Evolutionary conservation across 2,113 vertebrate genomes (phyloP), one percentile per base, ranked within the genome.

Genomic region (Syngnathoides biaculeatus): DNA sequence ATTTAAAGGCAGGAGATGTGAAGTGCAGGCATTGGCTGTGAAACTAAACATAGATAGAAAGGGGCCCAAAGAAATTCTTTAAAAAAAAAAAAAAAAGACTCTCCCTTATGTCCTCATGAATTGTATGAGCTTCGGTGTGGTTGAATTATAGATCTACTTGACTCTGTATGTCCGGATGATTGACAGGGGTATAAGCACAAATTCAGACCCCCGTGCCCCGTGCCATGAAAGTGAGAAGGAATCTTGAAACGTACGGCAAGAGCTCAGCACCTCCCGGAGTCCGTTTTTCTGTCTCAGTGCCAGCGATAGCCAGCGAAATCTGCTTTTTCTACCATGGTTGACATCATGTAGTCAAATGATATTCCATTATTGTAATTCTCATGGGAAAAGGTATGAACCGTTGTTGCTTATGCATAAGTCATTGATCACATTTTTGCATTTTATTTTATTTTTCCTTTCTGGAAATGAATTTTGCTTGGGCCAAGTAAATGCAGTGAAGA

Each of bases 61-160:
- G 61, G 67, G 68, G 45, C 68, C 59, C 55, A 58, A 62, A 73
- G 39, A 45, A 63, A 45, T 63, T 42, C 42, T 43, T 43, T 70
- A 76, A 73, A 67, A 22, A 9, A 15, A 27, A 24, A 20, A 56
- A 43, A 71, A 73, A 71, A 80, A 79, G 79, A 85, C 72, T 20
- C 55, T 67, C 75, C 73, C 79, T 77, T 86, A 84, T 91, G 85
- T 74, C 73, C 79, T 77, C 85, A 84, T 91, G 85, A 89, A 88
- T 86, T 90, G 83, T 89, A 89, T 85, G 87, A 88, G 86, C 82
- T 87, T 73, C 79, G 77, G 58, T 86, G 83, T 82, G 82, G 82
- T 74, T 92, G 84, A 91, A 90, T 90, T 90, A 90, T 90, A 89
- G 86, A 90, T 87, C 62, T 76, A 62, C 84, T 82, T 75, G 58